phyloP scores from a whole-genome alignment of 2,113 vertebrate genomes.

The Bucco capensis region DNA sequence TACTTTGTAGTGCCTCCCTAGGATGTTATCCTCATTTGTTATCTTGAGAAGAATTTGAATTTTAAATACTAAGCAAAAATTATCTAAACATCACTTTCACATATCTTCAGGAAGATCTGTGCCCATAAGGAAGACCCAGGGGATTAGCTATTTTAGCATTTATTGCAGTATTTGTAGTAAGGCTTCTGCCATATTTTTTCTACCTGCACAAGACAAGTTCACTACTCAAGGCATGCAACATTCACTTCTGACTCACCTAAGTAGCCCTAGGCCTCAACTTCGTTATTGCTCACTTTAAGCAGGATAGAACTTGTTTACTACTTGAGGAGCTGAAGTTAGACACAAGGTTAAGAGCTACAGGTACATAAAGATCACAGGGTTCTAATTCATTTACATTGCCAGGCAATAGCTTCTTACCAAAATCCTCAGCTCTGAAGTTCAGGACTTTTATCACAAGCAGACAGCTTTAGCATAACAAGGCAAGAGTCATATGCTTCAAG shows the following conservation, averaged over 20 bases:
- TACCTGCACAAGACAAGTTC: not conserved
- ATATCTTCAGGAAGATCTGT: accelerated
- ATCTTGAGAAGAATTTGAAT: not conserved
- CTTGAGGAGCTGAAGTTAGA: not conserved
- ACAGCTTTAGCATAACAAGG: not conserved
- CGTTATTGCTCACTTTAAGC: not conserved
- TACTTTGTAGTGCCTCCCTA: not conserved
- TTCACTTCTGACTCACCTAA: not conserved
- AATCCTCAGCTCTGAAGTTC: not conserved
- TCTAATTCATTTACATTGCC: not conserved
- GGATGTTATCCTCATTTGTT: not conserved
- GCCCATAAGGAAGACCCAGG: not conserved
- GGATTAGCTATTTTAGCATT: not conserved
- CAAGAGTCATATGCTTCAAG: not conserved
- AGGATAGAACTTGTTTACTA: not conserved
- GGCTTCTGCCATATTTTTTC: not conserved
- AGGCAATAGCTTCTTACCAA: not conserved
- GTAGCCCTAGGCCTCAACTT: not conserved
- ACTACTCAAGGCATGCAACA: not conserved
- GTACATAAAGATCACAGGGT: not conserved
- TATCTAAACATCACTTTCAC: not conserved
- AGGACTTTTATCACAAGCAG: not conserved
- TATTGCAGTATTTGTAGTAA: not conserved
- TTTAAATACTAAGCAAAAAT: not conserved
- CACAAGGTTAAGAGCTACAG: not conserved